phyloP scores from a whole-genome alignment of 2,888 invertebrate genomes.

The Conomelus anceps region DNA sequence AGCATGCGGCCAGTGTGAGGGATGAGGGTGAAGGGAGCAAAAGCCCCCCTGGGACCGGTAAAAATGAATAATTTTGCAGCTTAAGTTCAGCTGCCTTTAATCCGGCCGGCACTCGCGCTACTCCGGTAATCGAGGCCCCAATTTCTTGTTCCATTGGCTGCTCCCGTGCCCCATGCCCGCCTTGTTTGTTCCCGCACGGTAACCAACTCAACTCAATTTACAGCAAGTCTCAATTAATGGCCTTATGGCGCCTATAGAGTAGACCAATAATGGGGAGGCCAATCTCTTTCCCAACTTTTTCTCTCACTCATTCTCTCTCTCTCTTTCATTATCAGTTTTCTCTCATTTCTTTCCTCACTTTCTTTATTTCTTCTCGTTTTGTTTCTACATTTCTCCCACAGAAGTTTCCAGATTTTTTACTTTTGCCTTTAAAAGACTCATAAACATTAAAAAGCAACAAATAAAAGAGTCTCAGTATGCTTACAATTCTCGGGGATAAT shows the following conservation, averaged over 20 bases:
- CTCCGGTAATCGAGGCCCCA: background rate
- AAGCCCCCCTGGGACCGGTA: background rate
- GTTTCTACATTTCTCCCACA: no score
- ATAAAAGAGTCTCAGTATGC: no score
- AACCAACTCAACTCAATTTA: background rate
- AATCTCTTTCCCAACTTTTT: background rate
- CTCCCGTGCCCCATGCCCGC: background rate
- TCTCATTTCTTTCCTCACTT: no score
- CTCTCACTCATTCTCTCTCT: no score
- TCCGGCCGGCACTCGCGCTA: no score
- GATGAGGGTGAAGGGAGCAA: background rate
- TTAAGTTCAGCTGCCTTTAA: background rate
- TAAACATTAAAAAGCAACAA: no score
- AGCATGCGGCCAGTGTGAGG: background rate
- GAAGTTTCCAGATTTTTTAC: no score
- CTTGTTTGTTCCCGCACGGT: background rate
- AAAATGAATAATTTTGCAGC: background rate
- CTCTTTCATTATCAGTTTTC: no score
- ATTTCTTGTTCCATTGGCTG: background rate
- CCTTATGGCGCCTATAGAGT: no score
- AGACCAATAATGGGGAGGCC: background rate
- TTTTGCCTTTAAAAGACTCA: no score
- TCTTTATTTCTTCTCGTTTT: no score
- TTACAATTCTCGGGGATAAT: no score
- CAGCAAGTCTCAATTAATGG: background rate